Conservation (phyloP, 2,113 vertebrate species). For the Ceyx melanurus region DNA sequence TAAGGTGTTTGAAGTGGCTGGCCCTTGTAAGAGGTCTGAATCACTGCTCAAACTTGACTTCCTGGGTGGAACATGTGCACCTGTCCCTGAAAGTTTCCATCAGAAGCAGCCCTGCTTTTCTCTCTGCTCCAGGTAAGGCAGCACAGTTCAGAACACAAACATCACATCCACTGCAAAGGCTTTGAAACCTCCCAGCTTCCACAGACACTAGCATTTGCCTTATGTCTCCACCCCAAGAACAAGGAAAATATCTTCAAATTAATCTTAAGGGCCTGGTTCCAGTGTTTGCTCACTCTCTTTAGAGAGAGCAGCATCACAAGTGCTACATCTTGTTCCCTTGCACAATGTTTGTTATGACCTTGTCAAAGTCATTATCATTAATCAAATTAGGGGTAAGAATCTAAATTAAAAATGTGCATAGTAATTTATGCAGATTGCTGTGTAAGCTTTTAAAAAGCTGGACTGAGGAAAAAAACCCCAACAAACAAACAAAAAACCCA, state of each 20-base stretch:
- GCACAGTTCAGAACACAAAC: background rate
- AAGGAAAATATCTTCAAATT: background rate
- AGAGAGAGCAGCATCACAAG: background rate
- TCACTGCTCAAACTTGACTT: background rate
- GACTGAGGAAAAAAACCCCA: background rate
- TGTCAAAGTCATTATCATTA: conserved; percentile 19
- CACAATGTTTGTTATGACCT: background rate
- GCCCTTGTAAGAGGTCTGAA: background rate
- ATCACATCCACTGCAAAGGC: fast-evolving
- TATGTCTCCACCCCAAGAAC: background rate
- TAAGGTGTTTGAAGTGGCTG: background rate
- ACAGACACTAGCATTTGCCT: background rate
- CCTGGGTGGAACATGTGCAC: background rate
- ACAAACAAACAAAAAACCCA: background rate
- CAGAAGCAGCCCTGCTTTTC: background rate
- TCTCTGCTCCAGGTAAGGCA: background rate
- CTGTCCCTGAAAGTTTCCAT: background rate
- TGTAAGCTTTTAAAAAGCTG: conserved; percentile 37
- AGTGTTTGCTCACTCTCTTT: background rate
- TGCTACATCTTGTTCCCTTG: background rate
- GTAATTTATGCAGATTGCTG: conserved; percentile 52
- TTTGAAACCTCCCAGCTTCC: background rate
- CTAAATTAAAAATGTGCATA: background rate
- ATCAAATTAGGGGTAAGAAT: conserved; percentile 38
- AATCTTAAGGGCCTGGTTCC: background rate